Percentiles rank a stretch among this genome's conserved stretches.
Evolutionary conservation across 2,113 vertebrate genomes (phyloP).

Genomic region (Odocoileus virginianus): DNA sequence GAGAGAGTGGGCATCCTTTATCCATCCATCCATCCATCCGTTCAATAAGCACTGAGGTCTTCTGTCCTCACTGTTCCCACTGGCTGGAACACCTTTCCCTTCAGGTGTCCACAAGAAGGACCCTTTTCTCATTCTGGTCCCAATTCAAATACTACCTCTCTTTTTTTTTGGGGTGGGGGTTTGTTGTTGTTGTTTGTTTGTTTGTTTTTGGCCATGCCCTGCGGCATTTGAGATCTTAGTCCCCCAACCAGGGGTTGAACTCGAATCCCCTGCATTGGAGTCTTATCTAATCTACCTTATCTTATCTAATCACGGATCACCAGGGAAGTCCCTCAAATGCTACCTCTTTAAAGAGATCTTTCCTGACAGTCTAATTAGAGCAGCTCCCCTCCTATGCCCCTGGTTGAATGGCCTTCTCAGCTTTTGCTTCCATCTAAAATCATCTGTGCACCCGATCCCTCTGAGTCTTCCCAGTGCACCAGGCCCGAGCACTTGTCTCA

Average conservation of each 20-base stretch:
- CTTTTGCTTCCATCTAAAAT: not conserved
- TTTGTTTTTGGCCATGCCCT: not conserved
- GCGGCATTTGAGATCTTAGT: not conserved
- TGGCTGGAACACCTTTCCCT: not conserved
- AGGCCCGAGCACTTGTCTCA: too few species aligned
- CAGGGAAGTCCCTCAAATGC: not conserved
- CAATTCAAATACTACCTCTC: not conserved
- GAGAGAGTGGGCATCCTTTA: not conserved
- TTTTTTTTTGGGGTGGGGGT: too few species aligned
- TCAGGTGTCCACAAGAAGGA: not conserved
- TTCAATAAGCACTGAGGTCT: not conserved
- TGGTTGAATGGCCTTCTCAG: not conserved
- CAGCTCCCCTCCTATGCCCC: not conserved
- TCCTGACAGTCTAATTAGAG: not conserved
- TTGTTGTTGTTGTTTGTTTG: too few species aligned
- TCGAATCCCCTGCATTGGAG: not conserved
- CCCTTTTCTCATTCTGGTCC: not conserved
- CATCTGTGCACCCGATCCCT: too few species aligned
- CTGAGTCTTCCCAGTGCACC: too few species aligned
- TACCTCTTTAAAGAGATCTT: not conserved
- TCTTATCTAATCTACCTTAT: not conserved
- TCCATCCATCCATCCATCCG: too few species aligned
- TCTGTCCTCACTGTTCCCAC: not conserved
- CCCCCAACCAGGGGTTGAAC: not conserved
- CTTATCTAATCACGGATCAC: not conserved